Conservation (phyloP, 2,113 vertebrate genomes). For the Lates calcarifer region DNA sequence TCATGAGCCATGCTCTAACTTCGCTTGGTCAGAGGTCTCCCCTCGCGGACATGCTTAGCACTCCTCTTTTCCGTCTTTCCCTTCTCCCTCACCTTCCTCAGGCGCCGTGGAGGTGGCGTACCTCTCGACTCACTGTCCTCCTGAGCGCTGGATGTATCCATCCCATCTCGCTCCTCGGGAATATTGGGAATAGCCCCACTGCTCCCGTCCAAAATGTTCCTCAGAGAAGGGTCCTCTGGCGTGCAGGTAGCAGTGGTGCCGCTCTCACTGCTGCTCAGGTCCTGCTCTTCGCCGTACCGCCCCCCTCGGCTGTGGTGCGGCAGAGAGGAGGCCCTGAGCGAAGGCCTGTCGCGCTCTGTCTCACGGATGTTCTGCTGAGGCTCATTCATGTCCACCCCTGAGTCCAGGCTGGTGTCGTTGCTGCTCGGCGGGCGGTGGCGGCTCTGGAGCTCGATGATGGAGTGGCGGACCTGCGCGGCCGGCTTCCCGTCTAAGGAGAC, state of each 20-base stretch:
- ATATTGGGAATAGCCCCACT: conserved; percentile 83
- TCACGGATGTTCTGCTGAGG: conserved; percentile 86
- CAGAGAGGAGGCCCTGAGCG: conserved; percentile 85
- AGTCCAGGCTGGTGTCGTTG: conserved; percentile 96
- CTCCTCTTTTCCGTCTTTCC: conserved; percentile 82
- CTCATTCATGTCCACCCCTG: conserved; percentile 98
- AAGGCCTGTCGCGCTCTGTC: conserved; percentile 89
- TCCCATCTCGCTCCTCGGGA: conserved; percentile 82
- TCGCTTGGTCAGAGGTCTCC: conserved; percentile 76
- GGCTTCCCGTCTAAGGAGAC: conserved; percentile 96
- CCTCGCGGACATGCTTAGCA: conserved; percentile 79
- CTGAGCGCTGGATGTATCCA: conserved; percentile 82
- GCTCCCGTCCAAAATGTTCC: conserved; percentile 88
- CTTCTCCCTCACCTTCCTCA: conserved; percentile 85
- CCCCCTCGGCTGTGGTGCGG: conserved; percentile 76
- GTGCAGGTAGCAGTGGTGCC: conserved; percentile 91
- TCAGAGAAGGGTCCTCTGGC: conserved; percentile 90
- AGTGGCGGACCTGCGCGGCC: conserved; percentile 93
- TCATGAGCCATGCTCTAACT: conserved; percentile 55
- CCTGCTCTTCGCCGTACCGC: conserved; percentile 87
- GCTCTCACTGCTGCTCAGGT: conserved; percentile 95
- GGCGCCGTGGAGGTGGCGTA: conserved; percentile 83
- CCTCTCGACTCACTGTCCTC: conserved; percentile 84
- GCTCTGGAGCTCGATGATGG: conserved; percentile 92
- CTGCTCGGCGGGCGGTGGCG: conserved; percentile 91